Evolutionary conservation across 2,888 invertebrate genomes (phyloP).

Genomic region (Protonemura montana): DNA sequence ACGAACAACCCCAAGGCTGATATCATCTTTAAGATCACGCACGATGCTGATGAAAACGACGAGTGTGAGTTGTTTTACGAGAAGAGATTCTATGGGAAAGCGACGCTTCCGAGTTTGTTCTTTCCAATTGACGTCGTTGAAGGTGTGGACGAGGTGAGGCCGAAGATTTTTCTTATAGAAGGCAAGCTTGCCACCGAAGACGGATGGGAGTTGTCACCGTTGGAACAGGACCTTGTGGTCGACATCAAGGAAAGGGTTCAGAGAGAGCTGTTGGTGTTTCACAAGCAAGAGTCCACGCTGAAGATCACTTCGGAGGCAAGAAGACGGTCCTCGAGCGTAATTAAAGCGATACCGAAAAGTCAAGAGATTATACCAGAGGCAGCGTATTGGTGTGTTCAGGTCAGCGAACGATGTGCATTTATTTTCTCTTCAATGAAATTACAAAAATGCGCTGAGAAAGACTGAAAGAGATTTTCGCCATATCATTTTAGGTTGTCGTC

Average conservation of each 20-base stretch:
- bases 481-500: constrained; percentile 1
- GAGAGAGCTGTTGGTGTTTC: not conserved
- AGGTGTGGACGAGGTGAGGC: not conserved
- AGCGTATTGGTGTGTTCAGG: constrained; percentile 17
- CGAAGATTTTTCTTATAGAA: not conserved
- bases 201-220: not conserved
- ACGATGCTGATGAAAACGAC: not conserved
- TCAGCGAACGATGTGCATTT: not conserved
- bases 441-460: not conserved
- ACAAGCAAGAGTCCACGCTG: not conserved
- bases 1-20: constrained; percentile 14
- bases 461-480: not conserved
- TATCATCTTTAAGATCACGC: not conserved
- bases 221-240: not conserved
- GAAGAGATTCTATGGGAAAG: not conserved
- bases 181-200: not conserved
- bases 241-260: constrained; percentile 7
- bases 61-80: not conserved
- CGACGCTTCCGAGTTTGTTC: not conserved
- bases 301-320: not conserved
- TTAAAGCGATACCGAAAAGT: not conserved
- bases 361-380: not conserved
- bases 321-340: not conserved
- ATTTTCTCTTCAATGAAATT: not conserved
- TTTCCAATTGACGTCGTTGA: not conserved